Base-by-base conservation (phyloP, 2,888 invertebrate species). In the Acleris emargana region DNA sequence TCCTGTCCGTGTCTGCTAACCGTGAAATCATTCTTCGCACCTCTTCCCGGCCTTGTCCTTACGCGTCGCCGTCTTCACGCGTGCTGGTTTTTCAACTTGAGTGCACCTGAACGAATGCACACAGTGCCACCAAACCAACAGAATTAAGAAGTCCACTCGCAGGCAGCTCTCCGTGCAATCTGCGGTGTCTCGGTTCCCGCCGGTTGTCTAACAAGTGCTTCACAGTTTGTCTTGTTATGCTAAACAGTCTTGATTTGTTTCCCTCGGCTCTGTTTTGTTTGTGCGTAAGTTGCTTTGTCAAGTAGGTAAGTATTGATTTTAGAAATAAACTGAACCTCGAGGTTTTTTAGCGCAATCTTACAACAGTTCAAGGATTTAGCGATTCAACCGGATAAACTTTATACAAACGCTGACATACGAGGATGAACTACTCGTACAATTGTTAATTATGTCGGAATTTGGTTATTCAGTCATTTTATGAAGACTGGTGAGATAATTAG, bases 11-110 rank as follows among this genome's bases (percentile, higher is more conserved):
- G 79, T 69, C 71, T 77, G 83, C 81, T 73, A 77, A 85, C 79
- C 86, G 86, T 88, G 80, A 87, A 87, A 86, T 86, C 80, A 85
- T 85, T 78, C 81, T 81, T 88, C 81, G 79, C 88, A 83, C 87
- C 83, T 84, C 43, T 80, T 79, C 76, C 77, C 73, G 80, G 81
- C 82, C 84, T 86, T 84, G 83, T 78, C 79, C 80, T 78, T 78
- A 73, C 78, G 76, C 71, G 71, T 68, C 70, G 67, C 66, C 68
- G 61, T 81, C 84, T 86, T 87, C 82, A 86, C 84, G 87, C 85
- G 79, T 82, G 78, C 82, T 86, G 84, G 81, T 84, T 87, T 86
- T 84, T 84, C 82, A 70, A 84, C 85, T 84, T 75, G 84, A 86
- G 84, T 86, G 87, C 87, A 77, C 79, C 74, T 78, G 72, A 79